Conservation (phyloP, 2,113 vertebrate species). For the Nanorana parkeri region DNA sequence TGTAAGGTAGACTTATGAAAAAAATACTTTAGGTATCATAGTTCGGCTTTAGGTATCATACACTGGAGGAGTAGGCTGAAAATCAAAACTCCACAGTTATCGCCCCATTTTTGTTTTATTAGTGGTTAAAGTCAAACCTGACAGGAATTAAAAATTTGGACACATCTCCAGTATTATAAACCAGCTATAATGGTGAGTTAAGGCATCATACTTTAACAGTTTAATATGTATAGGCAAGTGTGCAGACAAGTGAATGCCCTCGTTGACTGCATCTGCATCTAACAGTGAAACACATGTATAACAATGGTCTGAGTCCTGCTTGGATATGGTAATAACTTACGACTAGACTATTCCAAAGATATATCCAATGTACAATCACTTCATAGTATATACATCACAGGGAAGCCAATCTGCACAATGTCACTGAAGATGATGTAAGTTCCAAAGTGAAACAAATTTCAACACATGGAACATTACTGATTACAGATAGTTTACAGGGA, state of each 20-base stretch:
- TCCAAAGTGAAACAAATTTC: neutral
- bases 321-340: constrained; percentile 87
- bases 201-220: constrained; percentile 1
- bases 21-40: too few relatives aligned
- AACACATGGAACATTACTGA: too few relatives aligned
- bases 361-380: constrained; percentile 68
- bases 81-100: too few relatives aligned
- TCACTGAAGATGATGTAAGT: neutral
- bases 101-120: neutral
- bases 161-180: neutral
- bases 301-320: constrained; percentile 79
- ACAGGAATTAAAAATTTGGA: neutral
- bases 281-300: constrained; percentile 70
- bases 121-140: neutral
- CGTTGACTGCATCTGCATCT: constrained; percentile 33
- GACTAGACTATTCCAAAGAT: constrained; percentile 71
- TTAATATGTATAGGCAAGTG: constrained; percentile 64
- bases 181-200: neutral
- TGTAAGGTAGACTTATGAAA: too few relatives aligned
- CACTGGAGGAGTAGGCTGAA: too few relatives aligned
- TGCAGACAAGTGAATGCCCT: constrained; percentile 71
- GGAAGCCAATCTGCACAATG: neutral
- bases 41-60: too few relatives aligned
- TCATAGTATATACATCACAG: constrained; percentile 79
- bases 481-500: too few relatives aligned